Evolutionary conservation across 2,797 vertebrate genomes (phyloP).

Genomic region (Myiotriccus ornatus): DNA sequence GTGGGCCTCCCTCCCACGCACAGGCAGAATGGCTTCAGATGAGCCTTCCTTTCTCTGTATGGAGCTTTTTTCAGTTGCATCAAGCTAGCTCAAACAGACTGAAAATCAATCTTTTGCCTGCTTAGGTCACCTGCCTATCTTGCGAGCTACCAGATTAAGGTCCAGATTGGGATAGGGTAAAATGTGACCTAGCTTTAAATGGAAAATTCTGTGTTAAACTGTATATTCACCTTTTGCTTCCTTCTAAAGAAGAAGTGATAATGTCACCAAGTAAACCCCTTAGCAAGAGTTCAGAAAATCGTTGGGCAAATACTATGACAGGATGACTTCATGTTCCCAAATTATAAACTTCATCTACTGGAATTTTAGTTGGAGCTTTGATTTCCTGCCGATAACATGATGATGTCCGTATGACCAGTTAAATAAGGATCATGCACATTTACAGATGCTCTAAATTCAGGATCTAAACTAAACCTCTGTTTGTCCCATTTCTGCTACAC

Average conservation of each 20-base stretch:
- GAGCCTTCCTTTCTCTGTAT: neutral
- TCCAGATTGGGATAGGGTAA: neutral
- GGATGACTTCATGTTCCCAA: neutral
- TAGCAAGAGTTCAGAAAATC: neutral
- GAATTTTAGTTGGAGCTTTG: neutral
- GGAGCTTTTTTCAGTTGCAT: neutral
- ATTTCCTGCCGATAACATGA: neutral
- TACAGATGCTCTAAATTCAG: neutral
- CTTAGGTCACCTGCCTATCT: neutral
- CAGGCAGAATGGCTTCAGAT: neutral
- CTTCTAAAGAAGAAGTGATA: neutral
- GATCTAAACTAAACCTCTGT: neutral
- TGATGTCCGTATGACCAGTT: neutral
- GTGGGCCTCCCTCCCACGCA: slow-evolving; percentile 5
- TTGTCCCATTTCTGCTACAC: neutral
- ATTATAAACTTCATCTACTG: neutral
- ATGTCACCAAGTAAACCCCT: neutral
- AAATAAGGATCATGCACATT: neutral
- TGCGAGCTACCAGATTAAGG: rapidly evolving
- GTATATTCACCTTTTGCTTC: neutral
- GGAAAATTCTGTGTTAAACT: neutral
- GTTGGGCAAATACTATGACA: neutral
- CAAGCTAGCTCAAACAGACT: neutral
- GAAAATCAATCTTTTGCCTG: neutral
- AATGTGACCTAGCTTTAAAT: neutral